Evolutionary conservation across 1,140 invertebrate species (phyloP), one percentile per base, ranked within the genome.

Genomic region (Cotesia chilonis): DNA sequence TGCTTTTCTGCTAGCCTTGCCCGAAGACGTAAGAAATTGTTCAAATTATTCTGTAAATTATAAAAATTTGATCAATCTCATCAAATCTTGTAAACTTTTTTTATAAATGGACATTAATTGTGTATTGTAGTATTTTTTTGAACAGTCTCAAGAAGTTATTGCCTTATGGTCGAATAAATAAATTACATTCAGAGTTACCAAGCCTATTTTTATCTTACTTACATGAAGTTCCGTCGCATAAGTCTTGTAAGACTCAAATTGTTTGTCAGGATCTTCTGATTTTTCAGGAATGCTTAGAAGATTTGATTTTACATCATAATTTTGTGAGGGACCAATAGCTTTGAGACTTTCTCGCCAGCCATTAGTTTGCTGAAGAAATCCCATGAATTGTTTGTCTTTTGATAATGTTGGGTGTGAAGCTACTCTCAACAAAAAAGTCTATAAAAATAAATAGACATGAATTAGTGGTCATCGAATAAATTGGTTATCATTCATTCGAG

Each of bases 341-440:
- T 93, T 93, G 55, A 93, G 90, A 69, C 89, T 90, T 78, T 94
- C 92, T 80, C 90, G 89, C 94, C 94, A 95, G 0, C 90, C 92
- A 78, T 93, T 91, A 77, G 91, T 91, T 75, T 92, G 88, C 81
- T 93, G 92, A 4, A 94, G 83, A 84, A 94, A 94, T 77, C 89
- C 90, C 61, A 94, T 89, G 75, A 94, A 94, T 79, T 94, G 91
- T 76, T 90, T 90, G 81, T 95, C 93, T 75, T 90, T 90, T 73
- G 91, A 92, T n/a, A 95, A 83, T 41, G 90, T 83, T 9, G 91
- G 91, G 86, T 95, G 94, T 3, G 92, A 91, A 3, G 93, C 93
- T 55, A 94, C 88, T 72, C 94, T 86, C 37, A 94, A 84, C 20
- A 95, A 82, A 78, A 94, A 95, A 83, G 94, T 94, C 89, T 91